Evolutionary conservation across 2,113 vertebrate genomes (phyloP), one percentile per base, ranked within the genome.

Genomic region (Ammospiza nelsoni): DNA sequence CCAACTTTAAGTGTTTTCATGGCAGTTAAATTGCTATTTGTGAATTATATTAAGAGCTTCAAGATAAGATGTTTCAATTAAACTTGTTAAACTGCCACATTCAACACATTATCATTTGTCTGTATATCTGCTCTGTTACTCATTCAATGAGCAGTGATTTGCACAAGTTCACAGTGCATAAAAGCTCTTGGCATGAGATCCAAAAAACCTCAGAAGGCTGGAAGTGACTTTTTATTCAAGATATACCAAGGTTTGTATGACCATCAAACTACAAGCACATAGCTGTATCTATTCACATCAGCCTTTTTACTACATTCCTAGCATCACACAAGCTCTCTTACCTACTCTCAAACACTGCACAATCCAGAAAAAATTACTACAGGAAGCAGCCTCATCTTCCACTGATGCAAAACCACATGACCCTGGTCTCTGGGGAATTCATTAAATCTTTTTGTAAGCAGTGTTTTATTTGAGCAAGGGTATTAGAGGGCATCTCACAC

Each of bases 391-490:
- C 89, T 81, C 72, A n/a, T 65, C 54, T 80, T 94, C 41, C 39
- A 49, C 19, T 80, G 88, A 72, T 51, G n/a, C 21, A 81, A 68
- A 90, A 90, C 31, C 8, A 11, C 21, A 66, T 49, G 76, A 95
- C 79, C 67, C 31, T 33, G 16, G 21, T 66, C 92, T 90, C 78
- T 29, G 23, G 83, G 86, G 92, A 95, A 89, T 96, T 92, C 69
- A 84, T 90, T 87, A 84, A 81, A 59, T 62, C 83, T 74, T 77
- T 24, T 35, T 61, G 73, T 63, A 77, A 93, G 67, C 71, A 84
- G 17, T 58, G 37, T 35, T 94, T 89, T 92, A 92, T 95, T 91
- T 93, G 77, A 94, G 93, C 51, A 88, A 88, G 51, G 69, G 51
- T 28, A 85, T 78, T 6, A 78, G 69, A 89, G 37, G 66, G 67